Base-by-base conservation (phyloP, 2,113 vertebrate genomes). In the Hylia prasina region DNA sequence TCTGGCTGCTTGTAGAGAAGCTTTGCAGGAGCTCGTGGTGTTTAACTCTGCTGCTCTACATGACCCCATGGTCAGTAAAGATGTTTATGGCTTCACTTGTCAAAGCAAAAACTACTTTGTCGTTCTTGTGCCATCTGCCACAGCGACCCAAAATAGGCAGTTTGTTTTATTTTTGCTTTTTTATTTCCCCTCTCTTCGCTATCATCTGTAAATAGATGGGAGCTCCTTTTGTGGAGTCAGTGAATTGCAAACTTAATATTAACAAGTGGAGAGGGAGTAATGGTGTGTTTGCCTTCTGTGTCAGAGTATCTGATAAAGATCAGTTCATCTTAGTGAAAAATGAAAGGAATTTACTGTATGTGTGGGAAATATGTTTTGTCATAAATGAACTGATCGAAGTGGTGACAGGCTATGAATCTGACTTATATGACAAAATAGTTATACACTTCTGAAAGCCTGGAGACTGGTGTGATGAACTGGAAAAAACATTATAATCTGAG, bases 401-500 rank as follows among this genome's bases (percentile, higher is more conserved):
- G 51, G 48, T 86, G 95, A 86, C 76, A 90, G 82, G 39, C 33
- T 73, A 10, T 54, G 81, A 78, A n/a, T 81, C 68, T 92, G 82
- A 80, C 71, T 90, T 90, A 4, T 4, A 37, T 73, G 90, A 92
- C 85, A 81, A 69, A 92, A 86, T 83, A 85, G 54, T 56, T 66
- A 42, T 3, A 56, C 17, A 44, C 54, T 63, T 56, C 63, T 82
- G 78, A 70, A 80, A 93, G 78, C 40, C 65, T 77, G 76, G 47
- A 88, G 68, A 40, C 71, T 53, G 40, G 39, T 68, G 72, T 71
- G 82, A 93, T 96, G 84, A 91, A 85, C 94, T 97, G 91, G 84
- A 91, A 94, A 94, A 91, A 91, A 42, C 81, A 84, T 96, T 96
- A 85, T 89, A 93, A 95, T 78, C 73, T 8, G 19, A 89, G 53